These are phyloP conservation scores for Elgaria multicarinata DNA, from an alignment of 2,113 vertebrate species.

Conservation along the genomic window DNA sequence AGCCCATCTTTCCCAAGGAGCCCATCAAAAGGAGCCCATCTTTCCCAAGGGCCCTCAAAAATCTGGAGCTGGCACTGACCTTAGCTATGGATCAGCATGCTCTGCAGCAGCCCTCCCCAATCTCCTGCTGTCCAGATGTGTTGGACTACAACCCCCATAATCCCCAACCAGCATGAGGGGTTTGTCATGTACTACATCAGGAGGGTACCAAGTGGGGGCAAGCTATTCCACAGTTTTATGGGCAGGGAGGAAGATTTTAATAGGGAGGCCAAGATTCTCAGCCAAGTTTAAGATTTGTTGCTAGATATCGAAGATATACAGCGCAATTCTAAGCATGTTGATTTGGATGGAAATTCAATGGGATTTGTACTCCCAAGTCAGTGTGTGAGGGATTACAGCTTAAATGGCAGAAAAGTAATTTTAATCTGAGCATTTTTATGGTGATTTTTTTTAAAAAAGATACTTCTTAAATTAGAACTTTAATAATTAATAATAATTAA, in stretches of 20 bases:
- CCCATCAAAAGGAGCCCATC: too few relatives aligned
- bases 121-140: too few relatives aligned
- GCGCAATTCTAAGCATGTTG: not conserved
- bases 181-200: too few relatives aligned
- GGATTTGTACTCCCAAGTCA: not conserved
- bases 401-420: not conserved
- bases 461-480: too few relatives aligned
- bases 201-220: not conserved
- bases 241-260: not conserved
- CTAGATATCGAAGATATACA: not conserved
- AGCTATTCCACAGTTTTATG: not conserved
- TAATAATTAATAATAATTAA: too few relatives aligned
- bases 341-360: not conserved
- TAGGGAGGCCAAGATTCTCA: not conserved
- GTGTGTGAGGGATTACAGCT: not conserved
- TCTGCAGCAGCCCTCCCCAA: not conserved
- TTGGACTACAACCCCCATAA: too few relatives aligned
- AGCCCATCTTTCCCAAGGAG: too few relatives aligned
- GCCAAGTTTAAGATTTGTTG: not conserved
- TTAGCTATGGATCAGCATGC: not conserved
- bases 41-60: too few relatives aligned
- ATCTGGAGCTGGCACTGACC: not conserved
- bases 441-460: not conserved
- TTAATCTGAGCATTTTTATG: not conserved
- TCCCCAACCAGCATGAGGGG: too few relatives aligned